phyloP scores from a whole-genome alignment of 2,888 invertebrate genomes.

The Campaea margaritaria region DNA sequence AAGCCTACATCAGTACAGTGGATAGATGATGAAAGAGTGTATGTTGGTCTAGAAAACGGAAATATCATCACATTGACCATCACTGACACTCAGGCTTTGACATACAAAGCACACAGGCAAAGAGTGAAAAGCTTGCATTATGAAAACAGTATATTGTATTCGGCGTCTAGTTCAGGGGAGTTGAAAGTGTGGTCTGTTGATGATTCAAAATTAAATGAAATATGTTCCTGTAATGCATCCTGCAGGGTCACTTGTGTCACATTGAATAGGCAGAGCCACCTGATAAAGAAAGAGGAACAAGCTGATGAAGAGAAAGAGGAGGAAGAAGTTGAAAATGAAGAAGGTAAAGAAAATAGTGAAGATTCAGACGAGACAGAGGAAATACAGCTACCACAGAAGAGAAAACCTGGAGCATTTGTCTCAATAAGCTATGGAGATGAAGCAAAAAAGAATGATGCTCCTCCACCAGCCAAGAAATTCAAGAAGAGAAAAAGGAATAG shows the following conservation, averaged over 20 bases:
- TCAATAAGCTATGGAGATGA: constrained; percentile 70
- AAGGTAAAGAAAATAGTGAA: constrained; percentile 52
- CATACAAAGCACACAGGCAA: constrained; percentile 85
- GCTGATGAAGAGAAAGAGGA: constrained; percentile 49
- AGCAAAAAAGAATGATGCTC: constrained; percentile 45
- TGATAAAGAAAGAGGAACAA: constrained; percentile 72
- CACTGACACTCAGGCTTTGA: constrained; percentile 75
- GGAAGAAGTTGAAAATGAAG: constrained; percentile 43
- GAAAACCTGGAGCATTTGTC: constrained; percentile 75
- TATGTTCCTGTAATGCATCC: constrained; percentile 86
- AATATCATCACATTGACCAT: constrained; percentile 86
- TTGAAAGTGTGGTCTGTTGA: constrained; percentile 89
- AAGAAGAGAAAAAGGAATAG: constrained; percentile 71
- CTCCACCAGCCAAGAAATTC: constrained; percentile 65
- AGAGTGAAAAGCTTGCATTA: constrained; percentile 89
- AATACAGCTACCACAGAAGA: constrained; percentile 52
- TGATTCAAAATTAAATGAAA: constrained; percentile 74
- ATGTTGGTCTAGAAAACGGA: constrained; percentile 91
- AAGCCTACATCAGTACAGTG: constrained; percentile 90
- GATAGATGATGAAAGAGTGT: constrained; percentile 86
- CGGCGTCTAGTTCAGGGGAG: constrained; percentile 92
- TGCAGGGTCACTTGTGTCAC: constrained; percentile 91
- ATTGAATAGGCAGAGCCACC: constrained; percentile 80
- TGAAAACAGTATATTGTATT: constrained; percentile 85
- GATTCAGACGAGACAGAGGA: constrained; percentile 54